A percentile compares a stretch with the other conserved stretches of the same genome.
Evolutionary conservation across 2,113 vertebrate species (phyloP).

Genomic region (Sander lucioperca): DNA sequence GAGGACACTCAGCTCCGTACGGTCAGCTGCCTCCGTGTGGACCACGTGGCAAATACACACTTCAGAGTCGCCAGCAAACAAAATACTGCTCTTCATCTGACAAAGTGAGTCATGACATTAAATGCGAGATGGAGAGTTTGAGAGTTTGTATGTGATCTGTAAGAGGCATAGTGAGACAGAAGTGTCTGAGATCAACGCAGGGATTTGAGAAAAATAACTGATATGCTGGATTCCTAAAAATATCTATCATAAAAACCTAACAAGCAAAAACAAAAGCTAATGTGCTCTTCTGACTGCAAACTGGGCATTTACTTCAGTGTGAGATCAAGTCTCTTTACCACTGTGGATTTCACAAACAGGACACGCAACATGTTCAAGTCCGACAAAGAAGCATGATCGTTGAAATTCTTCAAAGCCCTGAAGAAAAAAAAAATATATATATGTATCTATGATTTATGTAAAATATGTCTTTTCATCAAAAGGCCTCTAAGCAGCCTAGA

Average conservation of each 20-base stretch:
- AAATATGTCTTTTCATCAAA: conserved; percentile 74
- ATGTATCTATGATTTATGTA: conserved; percentile 77
- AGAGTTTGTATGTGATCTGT: conserved; percentile 11
- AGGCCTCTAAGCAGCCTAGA: conserved; percentile 54
- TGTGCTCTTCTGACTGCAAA: conserved; percentile 64
- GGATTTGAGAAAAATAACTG: conserved; percentile 59
- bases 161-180: conserved; percentile 43
- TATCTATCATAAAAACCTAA: conserved; percentile 75
- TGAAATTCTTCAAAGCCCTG: conserved; percentile 61
- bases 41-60: conserved; percentile 29
- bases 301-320: conserved; percentile 36
- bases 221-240: conserved; percentile 70
- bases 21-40: conserved; percentile 11
- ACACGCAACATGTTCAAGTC: conserved; percentile 47
- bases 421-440: conserved; percentile 82
- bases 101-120: conserved; percentile 26
- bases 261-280: conserved; percentile 60
- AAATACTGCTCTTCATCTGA: conserved; percentile 45
- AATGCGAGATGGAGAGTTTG: conserved; percentile 33
- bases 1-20: conserved; percentile 65
- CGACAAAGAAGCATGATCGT: conserved; percentile 50
- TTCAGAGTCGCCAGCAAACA: conserved; percentile 31
- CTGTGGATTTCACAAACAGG: conserved; percentile 47
- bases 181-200: conserved; percentile 62
- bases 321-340: conserved; percentile 28